Conservation (phyloP, 2,797 vertebrate genomes). For the Semotilus atromaculatus region DNA sequence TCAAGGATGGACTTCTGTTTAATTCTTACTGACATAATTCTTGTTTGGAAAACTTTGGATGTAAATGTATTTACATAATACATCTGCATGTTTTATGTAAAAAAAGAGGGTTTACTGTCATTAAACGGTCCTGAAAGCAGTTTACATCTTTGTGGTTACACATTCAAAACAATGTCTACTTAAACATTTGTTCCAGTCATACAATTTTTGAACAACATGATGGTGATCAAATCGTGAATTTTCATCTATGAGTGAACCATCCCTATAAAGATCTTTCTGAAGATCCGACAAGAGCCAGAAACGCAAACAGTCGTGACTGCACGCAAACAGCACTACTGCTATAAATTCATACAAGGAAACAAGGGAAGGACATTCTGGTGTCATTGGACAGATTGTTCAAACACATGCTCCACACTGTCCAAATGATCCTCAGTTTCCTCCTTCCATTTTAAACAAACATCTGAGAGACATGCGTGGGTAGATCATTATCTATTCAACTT, state of each 20-base stretch:
- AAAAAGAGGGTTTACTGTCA: background rate
- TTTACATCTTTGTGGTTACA: background rate
- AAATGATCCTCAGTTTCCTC: background rate
- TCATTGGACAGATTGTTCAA: slow-evolving; percentile 15
- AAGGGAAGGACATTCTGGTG: slow-evolving; percentile 4
- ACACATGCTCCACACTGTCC: slow-evolving; percentile 5
- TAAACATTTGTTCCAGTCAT: background rate
- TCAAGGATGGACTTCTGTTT: background rate
- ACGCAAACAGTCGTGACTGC: slow-evolving; percentile 1
- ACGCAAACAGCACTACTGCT: background rate
- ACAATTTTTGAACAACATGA: background rate
- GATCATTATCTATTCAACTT: background rate
- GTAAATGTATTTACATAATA: too few species aligned
- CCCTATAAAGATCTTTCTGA: background rate
- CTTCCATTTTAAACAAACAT: slow-evolving; percentile 28
- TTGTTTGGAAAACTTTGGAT: background rate
- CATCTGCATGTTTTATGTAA: background rate
- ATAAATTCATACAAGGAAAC: background rate
- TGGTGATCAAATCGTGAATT: background rate
- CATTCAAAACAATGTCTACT: background rate
- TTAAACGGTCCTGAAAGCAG: background rate
- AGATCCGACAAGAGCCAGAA: background rate
- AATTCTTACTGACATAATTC: background rate
- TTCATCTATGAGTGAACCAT: background rate
- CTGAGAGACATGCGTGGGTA: slow-evolving; percentile 16